Percentiles rank a stretch among this genome's conserved stretches.
Conservation (phyloP, 2,888 invertebrate species). For the Clostera curtula region DNA sequence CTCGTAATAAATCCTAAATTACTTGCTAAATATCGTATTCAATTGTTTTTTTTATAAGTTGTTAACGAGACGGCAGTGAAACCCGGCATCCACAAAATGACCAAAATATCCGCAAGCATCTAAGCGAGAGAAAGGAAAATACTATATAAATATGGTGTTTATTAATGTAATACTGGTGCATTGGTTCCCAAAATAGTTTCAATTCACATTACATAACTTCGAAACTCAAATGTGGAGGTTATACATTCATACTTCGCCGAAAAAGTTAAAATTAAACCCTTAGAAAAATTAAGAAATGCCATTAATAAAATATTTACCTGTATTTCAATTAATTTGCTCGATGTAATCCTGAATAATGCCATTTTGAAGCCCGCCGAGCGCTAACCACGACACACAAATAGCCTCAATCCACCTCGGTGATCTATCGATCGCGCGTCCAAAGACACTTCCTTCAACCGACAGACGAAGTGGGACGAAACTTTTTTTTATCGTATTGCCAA, state of each 20-base stretch:
- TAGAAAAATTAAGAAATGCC: conserved; percentile 2
- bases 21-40: too few species aligned
- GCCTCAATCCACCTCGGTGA: conserved; percentile 27
- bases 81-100: too few species aligned
- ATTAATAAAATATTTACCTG: conserved; percentile 61
- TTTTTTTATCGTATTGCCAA: too few species aligned
- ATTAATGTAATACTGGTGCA: conserved; percentile 7
- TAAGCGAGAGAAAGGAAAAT: too few species aligned
- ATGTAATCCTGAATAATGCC: conserved; percentile 80
- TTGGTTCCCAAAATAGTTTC: conserved; percentile 35
- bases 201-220: conserved; percentile 50
- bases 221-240: conserved; percentile 43
- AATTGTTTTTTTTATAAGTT: too few species aligned
- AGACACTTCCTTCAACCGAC: background rate
- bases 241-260: conserved; percentile 18
- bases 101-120: too few species aligned
- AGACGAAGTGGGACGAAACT: too few species aligned
- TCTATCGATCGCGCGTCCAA: conserved; percentile 43
- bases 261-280: conserved; percentile 1
- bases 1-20: too few species aligned
- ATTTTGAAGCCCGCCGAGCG: conserved; percentile 65
- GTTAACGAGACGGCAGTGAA: too few species aligned
- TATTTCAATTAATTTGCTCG: conserved; percentile 76
- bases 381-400: conserved; percentile 45
- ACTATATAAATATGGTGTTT: conserved; percentile 2